Percentiles rank a stretch among this genome's conserved stretches.
phyloP scores from a whole-genome alignment of 2,113 vertebrate genomes.

The Lipotes vexillifer region DNA sequence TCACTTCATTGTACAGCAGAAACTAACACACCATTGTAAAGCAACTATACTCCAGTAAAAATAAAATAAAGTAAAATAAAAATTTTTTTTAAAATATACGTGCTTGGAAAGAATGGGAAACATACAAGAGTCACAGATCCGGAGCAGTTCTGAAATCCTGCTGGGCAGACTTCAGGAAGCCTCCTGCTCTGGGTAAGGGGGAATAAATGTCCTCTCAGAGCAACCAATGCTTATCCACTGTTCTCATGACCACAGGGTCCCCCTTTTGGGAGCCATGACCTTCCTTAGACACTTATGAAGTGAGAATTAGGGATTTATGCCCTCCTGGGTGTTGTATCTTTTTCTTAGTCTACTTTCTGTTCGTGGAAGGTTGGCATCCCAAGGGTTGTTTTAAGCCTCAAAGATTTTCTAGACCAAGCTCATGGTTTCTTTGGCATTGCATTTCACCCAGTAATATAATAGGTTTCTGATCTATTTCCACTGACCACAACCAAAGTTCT shows the following conservation, averaged over 20 bases:
- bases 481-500: not conserved
- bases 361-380: not conserved
- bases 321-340: not conserved
- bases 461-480: not conserved
- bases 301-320: not conserved
- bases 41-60: no score
- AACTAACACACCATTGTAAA: no score
- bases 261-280: not conserved
- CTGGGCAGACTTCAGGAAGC: not conserved
- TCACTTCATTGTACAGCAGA: no score
- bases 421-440: not conserved
- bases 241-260: not conserved
- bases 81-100: not conserved
- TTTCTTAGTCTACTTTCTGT: not conserved
- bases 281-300: not conserved
- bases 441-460: not conserved
- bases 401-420: not conserved
- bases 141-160: not conserved
- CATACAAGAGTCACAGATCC: not conserved
- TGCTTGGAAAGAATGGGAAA: not conserved
- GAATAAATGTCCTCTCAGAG: not conserved
- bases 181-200: not conserved
- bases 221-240: not conserved
- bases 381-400: not conserved
- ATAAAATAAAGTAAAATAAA: no score